Base-by-base conservation (phyloP, 1,140 invertebrate species). In the Helicoverpa zea region DNA sequence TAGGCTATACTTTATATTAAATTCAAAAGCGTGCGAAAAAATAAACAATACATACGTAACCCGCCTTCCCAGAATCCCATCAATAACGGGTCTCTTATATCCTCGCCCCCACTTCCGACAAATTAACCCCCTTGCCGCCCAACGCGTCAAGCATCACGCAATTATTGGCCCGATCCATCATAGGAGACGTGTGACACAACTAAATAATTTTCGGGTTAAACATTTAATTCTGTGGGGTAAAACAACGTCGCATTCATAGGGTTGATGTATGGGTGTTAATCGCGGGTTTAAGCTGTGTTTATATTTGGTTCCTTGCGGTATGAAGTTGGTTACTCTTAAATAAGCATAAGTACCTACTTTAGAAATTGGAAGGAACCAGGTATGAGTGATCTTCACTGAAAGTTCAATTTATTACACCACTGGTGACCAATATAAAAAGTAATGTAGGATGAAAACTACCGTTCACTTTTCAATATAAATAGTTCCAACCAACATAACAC, bases 111-210 rank as follows among this genome's bases (percentile, higher is more conserved):
- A 59, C 74, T 83, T 81, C 63, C 78, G 68, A 80, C 85, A 86
- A 88, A 88, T 88, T 88, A 83, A 84, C 56, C 83, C 72, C 82
- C 63, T 13, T n/a, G 3, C 4, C 47, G 0, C 30, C 43, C 47
- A 76, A 79, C 73, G 83, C 85, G 83, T 84, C 84, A 85, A 82
- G 84, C 80, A 78, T 85, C 86, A 88, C 89, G 91, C 90, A 92
- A 92, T 92, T 91, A 92, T 90, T 89, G 82, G 81, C 83, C 73
- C 88, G 85, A 92, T 92, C 91, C 91, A 92, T 92, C 91, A 92
- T 80, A 79, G 52, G 58, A 54, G 79, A 83, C 80, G 61, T 68
- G 35, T 58, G 63, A 82, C 82, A 83, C 72, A 83, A 81, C 82
- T 81, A 83, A 83, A 83, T 83, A 81, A 83, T 83, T 81, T 81